Evolutionary conservation across 2,888 invertebrate genomes (phyloP).

Genomic region (Julus scanicus): DNA sequence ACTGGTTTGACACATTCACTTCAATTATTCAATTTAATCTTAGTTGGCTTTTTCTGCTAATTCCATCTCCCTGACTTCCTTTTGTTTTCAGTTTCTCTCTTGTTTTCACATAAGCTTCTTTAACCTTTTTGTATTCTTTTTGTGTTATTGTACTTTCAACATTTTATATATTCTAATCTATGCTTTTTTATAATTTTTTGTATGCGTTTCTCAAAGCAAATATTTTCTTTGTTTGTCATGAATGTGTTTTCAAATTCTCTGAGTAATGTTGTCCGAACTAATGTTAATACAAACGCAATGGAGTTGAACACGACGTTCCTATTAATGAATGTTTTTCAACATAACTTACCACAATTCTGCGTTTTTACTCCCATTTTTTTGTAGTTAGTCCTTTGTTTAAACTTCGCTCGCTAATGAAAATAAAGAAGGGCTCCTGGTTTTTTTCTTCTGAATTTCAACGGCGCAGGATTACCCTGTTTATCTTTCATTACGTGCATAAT

Average conservation of each 20-base stretch:
- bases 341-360: background rate
- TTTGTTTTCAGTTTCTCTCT: constrained; percentile 3
- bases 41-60: constrained; percentile 34
- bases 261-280: background rate
- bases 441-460: background rate
- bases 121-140: background rate
- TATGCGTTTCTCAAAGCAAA: background rate
- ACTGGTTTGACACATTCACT: background rate
- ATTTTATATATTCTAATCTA: background rate
- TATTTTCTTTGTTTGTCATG: background rate
- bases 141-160: background rate
- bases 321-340: constrained; percentile 13
- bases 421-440: background rate
- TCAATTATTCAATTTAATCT: constrained; percentile 39
- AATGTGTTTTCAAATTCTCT: background rate
- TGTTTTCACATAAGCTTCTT: constrained; percentile 11
- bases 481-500: constrained; percentile 6
- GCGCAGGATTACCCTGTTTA: background rate
- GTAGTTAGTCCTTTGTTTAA: background rate
- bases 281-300: constrained; percentile 6
- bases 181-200: background rate
- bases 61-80: background rate
- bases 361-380: background rate
- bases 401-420: background rate
- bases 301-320: background rate